Percentiles rank a stretch among this genome's conserved stretches.
Evolutionary conservation across 2,888 invertebrate genomes (phyloP).

Genomic region (Anodontia alba): DNA sequence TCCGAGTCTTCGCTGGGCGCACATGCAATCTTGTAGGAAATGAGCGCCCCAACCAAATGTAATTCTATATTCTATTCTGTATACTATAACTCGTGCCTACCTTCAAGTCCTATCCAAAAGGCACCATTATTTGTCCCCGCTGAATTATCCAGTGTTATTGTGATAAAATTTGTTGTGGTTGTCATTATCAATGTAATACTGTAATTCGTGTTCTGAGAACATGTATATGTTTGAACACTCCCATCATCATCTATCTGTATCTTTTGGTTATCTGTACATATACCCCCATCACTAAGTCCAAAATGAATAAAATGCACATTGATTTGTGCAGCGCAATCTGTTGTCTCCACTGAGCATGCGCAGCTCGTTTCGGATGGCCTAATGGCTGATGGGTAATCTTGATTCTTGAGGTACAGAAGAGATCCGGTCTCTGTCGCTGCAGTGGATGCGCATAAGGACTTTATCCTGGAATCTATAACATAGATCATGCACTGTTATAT

Average conservation of each 20-base stretch:
- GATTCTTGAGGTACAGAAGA: neutral
- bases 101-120: slow-evolving; percentile 5
- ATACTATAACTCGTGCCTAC: too few species aligned
- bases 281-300: neutral
- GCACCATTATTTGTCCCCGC: neutral
- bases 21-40: too few species aligned
- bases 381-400: neutral
- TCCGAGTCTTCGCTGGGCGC: too few species aligned
- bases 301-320: neutral
- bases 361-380: neutral
- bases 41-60: too few species aligned
- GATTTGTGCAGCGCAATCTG: neutral
- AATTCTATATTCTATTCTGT: too few species aligned
- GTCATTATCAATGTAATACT: neutral
- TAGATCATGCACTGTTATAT: too few species aligned
- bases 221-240: neutral
- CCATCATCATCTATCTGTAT: slow-evolving; percentile 3
- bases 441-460: neutral
- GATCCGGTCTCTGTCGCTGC: neutral
- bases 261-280: neutral
- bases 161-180: neutral
- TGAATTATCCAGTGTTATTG: neutral
- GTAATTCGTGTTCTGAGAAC: neutral
- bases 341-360: neutral
- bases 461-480: neutral